Base-by-base conservation (phyloP, 2,888 invertebrate species). In the Ormia ochracea region DNA sequence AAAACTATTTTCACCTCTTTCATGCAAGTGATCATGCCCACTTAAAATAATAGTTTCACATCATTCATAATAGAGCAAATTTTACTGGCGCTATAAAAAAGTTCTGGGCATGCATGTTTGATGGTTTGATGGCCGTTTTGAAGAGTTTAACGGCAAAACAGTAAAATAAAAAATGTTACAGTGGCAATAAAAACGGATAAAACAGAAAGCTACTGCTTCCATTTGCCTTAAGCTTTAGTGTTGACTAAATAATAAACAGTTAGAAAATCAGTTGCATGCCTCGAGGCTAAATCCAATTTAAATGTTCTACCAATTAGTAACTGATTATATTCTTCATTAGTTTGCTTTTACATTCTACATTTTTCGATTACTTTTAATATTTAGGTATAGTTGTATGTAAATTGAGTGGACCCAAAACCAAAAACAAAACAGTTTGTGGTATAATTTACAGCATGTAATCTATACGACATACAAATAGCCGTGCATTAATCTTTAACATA, bases 361-460 rank as follows among this genome's bases (percentile, higher is more conserved):
- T 70, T 50, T 28, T 7, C 9, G 10, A n/a, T 43, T 21, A 14
- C 41, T 38, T 41, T 28, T 6, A 59, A 58, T 36, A 41, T n/a
- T 45, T 14, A 58, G 33, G 45, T 45, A 38, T 59, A n/a, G n/a
- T 36, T 33, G 19, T 43, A 26, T 3, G 43, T 52, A 17, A 43
- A 54, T 61, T 61, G 33, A 72, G 43, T 4, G 12, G 17, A 36
- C 43, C 12, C 4, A 45, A 54, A 19, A 3, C n/a, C 3, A 65
- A 26, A 36, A n/a, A 21, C 33, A 33, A 63, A 65, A 56, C 4
- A 41, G 12, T 59, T 59, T 50, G 41, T 59, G 68, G 14, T 52
- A 75, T 75, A 68, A 52, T 68, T 58, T 59, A 61, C 59, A 68
- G 68, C 68, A 59, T 75, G 75, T 68, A 68, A 75, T 68, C 26